Base-by-base conservation (phyloP, 1,140 invertebrate species). In the Polypedilum pembai region DNA sequence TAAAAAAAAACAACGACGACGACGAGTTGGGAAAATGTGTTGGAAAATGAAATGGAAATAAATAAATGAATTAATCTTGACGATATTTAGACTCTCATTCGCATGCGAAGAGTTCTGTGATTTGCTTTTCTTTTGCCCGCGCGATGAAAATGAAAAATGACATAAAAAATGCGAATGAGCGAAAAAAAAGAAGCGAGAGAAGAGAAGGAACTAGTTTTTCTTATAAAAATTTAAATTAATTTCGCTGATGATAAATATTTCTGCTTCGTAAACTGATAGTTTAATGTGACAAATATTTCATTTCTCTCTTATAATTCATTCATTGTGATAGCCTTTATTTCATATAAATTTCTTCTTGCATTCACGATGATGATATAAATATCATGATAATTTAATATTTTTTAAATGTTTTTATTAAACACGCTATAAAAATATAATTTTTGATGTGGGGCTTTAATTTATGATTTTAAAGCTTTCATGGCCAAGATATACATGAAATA, bases 31-130 rank as follows among this genome's bases (percentile, higher is more conserved):
- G n/a, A 56, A 12, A 66, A 74, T 45, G 10, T n/a, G n/a, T n/a
- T n/a, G 72, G 20, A 74, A 18, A 17, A 77, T 66, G 24, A 56
- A n/a, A 17, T 73, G 33, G n/a, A n/a, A 33, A 75, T 45, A 21
- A 20, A 21, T 21, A 73, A 73, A 12, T 18, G 21, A 3, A 73
- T 73, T 74, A 56, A 74, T 56, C 45, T 56, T 56, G 63, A 21
- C 10, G n/a, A 18, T 18, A 24, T 74, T 20, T 20, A 74, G n/a
- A 33, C 7, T 74, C 41, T 41, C n/a, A 56, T 41, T 74, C 40
- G 18, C n/a, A 74, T 41, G 66, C 41, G 18, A 15, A 74, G 41
- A 56, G 40, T 45, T 40, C 40, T 73, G 17, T 21, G 12, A 40
- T 40, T 73, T 8, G n/a, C 15, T n/a, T 73, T 24, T 33, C 40